A percentile compares a stretch with the other conserved stretches of the same genome.
phyloP scores from a whole-genome alignment of 2,888 invertebrate genomes.

The Apodemia zela region DNA sequence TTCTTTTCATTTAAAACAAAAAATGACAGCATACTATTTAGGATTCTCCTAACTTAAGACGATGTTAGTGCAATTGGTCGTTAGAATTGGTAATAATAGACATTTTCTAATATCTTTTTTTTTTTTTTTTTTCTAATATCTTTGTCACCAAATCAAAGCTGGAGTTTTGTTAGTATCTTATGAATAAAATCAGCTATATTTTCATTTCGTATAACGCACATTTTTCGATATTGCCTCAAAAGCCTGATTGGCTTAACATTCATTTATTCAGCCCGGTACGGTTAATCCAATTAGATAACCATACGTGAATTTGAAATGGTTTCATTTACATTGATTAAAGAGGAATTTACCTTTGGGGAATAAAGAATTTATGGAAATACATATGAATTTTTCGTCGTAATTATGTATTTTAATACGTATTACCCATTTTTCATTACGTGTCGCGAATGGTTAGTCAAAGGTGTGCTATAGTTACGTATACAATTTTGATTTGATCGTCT shows the following conservation, averaged over 20 bases:
- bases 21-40: no score
- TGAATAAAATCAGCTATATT: background rate
- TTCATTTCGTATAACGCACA: background rate
- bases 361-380: background rate
- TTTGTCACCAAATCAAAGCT: no score
- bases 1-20: no score
- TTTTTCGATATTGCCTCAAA: constrained; percentile 10
- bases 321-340: constrained; percentile 19
- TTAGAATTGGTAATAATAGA: no score
- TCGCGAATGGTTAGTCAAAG: background rate
- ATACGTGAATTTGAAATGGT: constrained; percentile 18
- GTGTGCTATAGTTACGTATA: no score
- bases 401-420: constrained; percentile 7
- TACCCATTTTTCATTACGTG: background rate
- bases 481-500: no score
- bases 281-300: constrained; percentile 17
- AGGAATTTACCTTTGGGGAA: constrained; percentile 11
- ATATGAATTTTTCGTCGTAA: constrained; percentile 27
- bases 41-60: no score
- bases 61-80: no score
- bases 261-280: constrained; percentile 11
- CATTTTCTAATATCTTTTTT: no score
- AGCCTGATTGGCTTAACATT: constrained; percentile 16
- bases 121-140: no score
- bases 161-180: background rate